A percentile compares a stretch with the other conserved stretches of the same genome.
phyloP scores from a whole-genome alignment of 1,140 invertebrate genomes.

The Hypothenemus hampei region DNA sequence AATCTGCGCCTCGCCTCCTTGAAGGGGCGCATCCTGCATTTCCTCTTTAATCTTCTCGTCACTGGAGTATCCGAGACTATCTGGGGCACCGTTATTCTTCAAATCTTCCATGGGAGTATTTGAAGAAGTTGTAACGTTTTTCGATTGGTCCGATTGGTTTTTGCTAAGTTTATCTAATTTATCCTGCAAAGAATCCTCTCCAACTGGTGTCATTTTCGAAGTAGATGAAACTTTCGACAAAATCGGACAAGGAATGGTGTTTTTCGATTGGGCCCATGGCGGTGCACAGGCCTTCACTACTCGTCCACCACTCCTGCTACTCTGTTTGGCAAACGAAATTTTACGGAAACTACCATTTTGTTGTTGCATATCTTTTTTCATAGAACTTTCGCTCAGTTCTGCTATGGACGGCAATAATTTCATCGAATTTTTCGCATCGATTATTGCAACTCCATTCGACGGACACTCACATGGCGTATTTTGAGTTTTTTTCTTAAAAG shows the following conservation, averaged over 20 bases:
- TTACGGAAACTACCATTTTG: constrained; percentile 11
- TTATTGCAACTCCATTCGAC: constrained; percentile 14
- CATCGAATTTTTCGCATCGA: constrained; percentile 25
- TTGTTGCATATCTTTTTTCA: constrained; percentile 5
- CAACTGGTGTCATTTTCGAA: too few relatives aligned
- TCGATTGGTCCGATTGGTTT: too few relatives aligned
- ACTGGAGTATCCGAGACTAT: too few relatives aligned
- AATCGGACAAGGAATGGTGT: constrained; percentile 14
- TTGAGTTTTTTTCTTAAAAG: constrained; percentile 1
- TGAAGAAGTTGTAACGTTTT: too few relatives aligned
- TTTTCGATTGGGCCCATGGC: constrained; percentile 5
- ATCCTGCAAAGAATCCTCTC: too few relatives aligned
- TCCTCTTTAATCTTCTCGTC: too few relatives aligned
- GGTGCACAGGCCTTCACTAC: constrained; percentile 9
- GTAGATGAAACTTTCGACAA: constrained; percentile 9
- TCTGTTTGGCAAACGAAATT: constrained; percentile 7
- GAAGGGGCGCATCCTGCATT: too few relatives aligned
- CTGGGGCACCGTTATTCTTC: too few relatives aligned
- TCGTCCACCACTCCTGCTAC: constrained; percentile 2
- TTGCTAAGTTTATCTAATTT: too few relatives aligned
- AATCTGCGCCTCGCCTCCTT: too few relatives aligned
- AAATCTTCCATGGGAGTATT: too few relatives aligned
- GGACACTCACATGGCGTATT: constrained; percentile 19
- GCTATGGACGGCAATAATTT: constrained; percentile 32
- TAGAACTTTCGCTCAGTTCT: constrained; percentile 31